These are phyloP conservation scores for Trypoxylus dichotomus DNA, from an alignment of 1,140 invertebrate species.

Conservation along the genomic window DNA sequence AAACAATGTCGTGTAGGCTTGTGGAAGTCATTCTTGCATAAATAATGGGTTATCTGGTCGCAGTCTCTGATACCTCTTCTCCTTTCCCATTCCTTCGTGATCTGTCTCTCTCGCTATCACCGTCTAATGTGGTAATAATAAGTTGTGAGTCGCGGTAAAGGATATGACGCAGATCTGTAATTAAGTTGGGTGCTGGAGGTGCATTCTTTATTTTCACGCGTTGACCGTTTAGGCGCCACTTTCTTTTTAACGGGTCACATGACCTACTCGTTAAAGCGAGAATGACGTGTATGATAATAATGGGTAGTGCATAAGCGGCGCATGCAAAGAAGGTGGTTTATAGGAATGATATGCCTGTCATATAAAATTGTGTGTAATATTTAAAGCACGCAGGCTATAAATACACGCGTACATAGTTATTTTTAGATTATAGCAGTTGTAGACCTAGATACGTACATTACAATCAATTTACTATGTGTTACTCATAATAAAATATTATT, in stretches of 20 bases:
- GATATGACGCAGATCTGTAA: neutral
- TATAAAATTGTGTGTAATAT: neutral
- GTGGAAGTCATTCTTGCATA: slow-evolving; percentile 14
- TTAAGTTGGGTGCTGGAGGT: slow-evolving; percentile 17
- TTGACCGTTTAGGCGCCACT: slow-evolving; percentile 12
- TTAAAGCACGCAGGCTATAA: neutral
- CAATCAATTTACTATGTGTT: neutral
- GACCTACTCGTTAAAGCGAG: slow-evolving; percentile 13
- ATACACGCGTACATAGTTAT: neutral
- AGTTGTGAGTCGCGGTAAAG: neutral
- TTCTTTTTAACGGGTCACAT: slow-evolving; percentile 15
- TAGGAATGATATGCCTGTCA: neutral
- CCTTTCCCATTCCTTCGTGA: neutral
- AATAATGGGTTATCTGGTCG: slow-evolving; percentile 16
- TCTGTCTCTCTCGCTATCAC: neutral
- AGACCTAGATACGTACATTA: neutral
- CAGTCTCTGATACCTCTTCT: neutral
- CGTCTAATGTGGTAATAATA: slow-evolving; percentile 11
- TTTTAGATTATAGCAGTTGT: neutral
- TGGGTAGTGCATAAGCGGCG: neutral
- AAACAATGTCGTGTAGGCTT: slow-evolving; percentile 7
- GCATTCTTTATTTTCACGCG: slow-evolving; percentile 16
- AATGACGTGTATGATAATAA: slow-evolving; percentile 5
- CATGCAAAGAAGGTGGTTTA: neutral
- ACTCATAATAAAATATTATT: too few relatives aligned